Evolutionary conservation across 2,113 vertebrate species (phyloP), one percentile per base, ranked within the genome.

Genomic region (Corythornis vintsioides): DNA sequence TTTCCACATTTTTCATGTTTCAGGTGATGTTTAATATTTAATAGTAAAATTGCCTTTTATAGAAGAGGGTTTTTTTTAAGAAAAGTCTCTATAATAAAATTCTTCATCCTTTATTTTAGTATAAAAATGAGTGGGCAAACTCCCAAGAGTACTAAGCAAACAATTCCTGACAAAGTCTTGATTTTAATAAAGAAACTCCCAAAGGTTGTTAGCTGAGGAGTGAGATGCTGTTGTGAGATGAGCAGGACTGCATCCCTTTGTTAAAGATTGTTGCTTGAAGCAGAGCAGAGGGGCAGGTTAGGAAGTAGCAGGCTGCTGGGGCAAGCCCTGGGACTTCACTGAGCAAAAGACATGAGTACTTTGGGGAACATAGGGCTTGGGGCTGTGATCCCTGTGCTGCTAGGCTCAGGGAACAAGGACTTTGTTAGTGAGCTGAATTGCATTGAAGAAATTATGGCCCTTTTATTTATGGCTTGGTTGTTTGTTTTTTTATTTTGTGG

Each of bases 321-420:
- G 1, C 16, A 31, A 86, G 40, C 48, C 47, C 47, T 57, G 45
- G 38, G 26, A 63, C 20, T 33, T 60, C 33, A 9, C 28, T 1
- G 0, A 73, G 35, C 53, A 52, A 56, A 82, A 67, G n/a, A n/a
- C 4, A 0, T 2, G 24, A 26, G 52, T 3, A 4, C 4, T 77
- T 5, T 73, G 60, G 33, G 38, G 52, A 71, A 47, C 65, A 15
- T 22, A 14, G 7, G 47, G 38, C 1, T 53, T 2, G 1, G 48
- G 31, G 43, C 43, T 85, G 63, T 19, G 72, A 85, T 28, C 63
- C 25, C 31, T 4, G 10, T 29, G 72, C 64, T 52, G 17, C 50
- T 55, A 20, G 24, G 20, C 43, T 72, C 45, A 15, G 7, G 38
- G 26, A 83, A 31, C 1, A 0, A 69, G 25, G 33, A 25, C 15